Evolutionary conservation across 2,888 invertebrate species (phyloP), one percentile per base, ranked within the genome.

Genomic region (Adelphocoris suturalis): DNA sequence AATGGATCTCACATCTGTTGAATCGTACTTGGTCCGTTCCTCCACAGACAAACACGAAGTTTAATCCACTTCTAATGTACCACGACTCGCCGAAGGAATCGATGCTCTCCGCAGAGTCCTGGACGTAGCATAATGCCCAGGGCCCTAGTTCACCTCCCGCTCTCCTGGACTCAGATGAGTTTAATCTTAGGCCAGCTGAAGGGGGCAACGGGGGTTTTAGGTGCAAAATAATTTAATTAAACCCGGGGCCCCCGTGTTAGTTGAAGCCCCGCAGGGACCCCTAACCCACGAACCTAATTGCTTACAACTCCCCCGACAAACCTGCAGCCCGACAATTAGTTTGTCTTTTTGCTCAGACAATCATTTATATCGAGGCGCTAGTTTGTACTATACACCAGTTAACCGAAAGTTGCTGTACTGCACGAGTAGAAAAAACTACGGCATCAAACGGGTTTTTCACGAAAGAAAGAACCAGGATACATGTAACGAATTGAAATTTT

Each of bases 201-300:
- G 19, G 81, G 81, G 12, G 14, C 46, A 14, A 48, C 11, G 28
- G 86, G 80, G 75, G 87, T 5, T 78, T 57, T 88, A 88, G 88
- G 88, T 88, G 88, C 88, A 88, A 88, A 88, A 88, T 88, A 88
- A 88, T 88, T 88, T 88, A 88, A 88, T 88, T 88, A 88, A 88
- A 80, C 76, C 80, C 86, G 46, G 61, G 57, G 61, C 86, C 52
- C 19, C 86, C 88, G 61, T 88, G 88, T 88, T 88, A 88, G 80
- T 23, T 55, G 76, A 76, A 52, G 52, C 52, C 80, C 88, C 88
- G 48, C 14, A 37, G 68, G 88, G 88, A 78, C 88, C 88, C 78
- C 78, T 88, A 48, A 47, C 88, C 88, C 28, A 46, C 80, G 78
- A 46, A 88, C 88, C 88, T 88, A 88, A 88, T 88, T 88, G 88